Conservation (phyloP, 2,888 invertebrate genomes). For the Hypselothyrea guttata region DNA sequence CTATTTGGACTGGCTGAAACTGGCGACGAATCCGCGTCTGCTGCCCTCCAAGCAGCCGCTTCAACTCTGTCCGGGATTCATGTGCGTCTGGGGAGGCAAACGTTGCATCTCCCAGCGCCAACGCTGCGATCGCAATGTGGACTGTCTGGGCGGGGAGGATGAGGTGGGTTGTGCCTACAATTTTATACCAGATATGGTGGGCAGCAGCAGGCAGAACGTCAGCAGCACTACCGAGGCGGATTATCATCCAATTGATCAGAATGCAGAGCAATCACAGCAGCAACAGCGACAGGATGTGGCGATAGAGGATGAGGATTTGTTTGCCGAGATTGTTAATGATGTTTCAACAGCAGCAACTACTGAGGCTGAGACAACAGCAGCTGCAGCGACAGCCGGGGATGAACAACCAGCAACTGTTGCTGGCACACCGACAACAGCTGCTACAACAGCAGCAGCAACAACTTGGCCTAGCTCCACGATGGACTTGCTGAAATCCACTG, state of each 20-base stretch:
- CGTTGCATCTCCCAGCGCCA: conserved; percentile 87
- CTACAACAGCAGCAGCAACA: conserved; percentile 21
- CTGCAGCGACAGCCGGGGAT: conserved; percentile 7
- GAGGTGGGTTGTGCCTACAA: conserved; percentile 86
- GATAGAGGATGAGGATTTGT: conserved; percentile 39
- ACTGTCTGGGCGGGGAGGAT: conserved; percentile 92
- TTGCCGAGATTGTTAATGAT: conserved; percentile 16
- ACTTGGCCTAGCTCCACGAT: conserved; percentile 56
- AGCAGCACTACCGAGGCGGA: conserved; percentile 68
- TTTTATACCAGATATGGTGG: conserved; percentile 78
- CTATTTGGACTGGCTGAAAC: conserved; percentile 88
- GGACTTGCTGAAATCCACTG: conserved; percentile 53
- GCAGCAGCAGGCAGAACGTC: conserved; percentile 47
- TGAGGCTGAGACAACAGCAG: conserved; percentile 5
- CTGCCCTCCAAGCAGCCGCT: conserved; percentile 83
- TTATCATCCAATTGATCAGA: conserved; percentile 57
- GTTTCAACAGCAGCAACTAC: not conserved
- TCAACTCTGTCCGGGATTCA: conserved; percentile 88
- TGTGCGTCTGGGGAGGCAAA: conserved; percentile 86
- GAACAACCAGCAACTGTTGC: conserved; percentile 5
- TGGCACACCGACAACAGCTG: not conserved
- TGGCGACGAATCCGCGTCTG: conserved; percentile 80
- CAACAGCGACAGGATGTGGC: conserved; percentile 45
- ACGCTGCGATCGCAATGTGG: conserved; percentile 88
- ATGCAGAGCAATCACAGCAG: conserved; percentile 13